Evolutionary conservation across 2,888 invertebrate genomes (phyloP).

Genomic region (Drosophila tanythrix): DNA sequence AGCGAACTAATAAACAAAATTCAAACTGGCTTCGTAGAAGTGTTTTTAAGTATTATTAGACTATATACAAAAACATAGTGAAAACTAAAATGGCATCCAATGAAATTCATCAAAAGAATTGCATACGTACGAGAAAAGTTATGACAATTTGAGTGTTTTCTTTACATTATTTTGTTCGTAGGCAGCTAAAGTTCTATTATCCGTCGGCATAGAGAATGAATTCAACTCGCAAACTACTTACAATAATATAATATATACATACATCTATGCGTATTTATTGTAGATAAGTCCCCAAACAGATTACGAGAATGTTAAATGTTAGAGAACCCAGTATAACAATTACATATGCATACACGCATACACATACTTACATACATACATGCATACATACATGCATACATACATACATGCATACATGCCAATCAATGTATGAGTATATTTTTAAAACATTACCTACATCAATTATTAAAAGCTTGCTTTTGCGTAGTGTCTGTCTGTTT

Average conservation of each 20-base stretch:
- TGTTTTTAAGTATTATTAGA: conserved; percentile 81
- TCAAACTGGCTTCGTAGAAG: conserved; percentile 81
- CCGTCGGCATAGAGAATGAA: conserved; percentile 40
- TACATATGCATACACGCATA: not conserved
- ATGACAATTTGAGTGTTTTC: conserved; percentile 20
- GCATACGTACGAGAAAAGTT: conserved; percentile 9
- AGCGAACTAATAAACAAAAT: conserved; percentile 67
- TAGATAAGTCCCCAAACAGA: conserved; percentile 12
- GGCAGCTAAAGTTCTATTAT: conserved; percentile 43
- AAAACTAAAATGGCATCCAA: conserved; percentile 38
- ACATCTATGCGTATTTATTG: conserved; percentile 14
- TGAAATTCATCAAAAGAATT: conserved; percentile 27
- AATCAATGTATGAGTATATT: conserved; percentile 32
- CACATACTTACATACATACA: conserved; percentile 16
- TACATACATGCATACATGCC: conserved; percentile 20
- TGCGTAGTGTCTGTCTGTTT: conserved; percentile 48
- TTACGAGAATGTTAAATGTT: conserved; percentile 52
- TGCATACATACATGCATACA: not conserved
- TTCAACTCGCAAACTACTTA: conserved; percentile 31
- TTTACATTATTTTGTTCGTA: conserved; percentile 20
- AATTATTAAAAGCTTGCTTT: conserved; percentile 46
- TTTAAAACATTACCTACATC: conserved; percentile 31
- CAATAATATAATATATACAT: conserved; percentile 22
- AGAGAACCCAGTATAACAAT: conserved; percentile 31
- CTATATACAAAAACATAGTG: conserved; percentile 48